Percentiles rank a stretch among this genome's conserved stretches.
These are phyloP conservation scores for Meda fulgida DNA, from an alignment of 2,797 vertebrate species.

Conservation along the genomic window DNA sequence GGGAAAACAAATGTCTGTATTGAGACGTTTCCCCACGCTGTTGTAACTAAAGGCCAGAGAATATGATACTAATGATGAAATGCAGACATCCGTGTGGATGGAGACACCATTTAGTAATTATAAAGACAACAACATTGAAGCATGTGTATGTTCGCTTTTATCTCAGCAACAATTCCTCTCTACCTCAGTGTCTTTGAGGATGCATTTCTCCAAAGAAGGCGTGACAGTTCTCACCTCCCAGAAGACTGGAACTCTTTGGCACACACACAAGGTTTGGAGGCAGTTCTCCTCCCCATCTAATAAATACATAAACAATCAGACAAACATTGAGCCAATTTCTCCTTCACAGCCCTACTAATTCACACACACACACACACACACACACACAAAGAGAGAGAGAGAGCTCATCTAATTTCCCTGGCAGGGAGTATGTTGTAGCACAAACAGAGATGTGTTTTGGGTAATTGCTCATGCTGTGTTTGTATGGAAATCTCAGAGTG, in stretches of 20 bases:
- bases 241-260: conserved; percentile 41
- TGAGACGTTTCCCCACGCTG: conserved; percentile 32
- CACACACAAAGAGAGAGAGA: too few relatives aligned
- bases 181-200: conserved; percentile 76
- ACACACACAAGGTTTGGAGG: conserved; percentile 62
- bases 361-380: conserved; percentile 50
- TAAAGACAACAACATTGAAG: conserved; percentile 69
- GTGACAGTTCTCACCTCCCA: conserved; percentile 43
- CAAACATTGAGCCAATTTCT: conserved; percentile 82
- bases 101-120: conserved; percentile 76
- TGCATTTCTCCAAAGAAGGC: conserved; percentile 56
- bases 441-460: conserved; percentile 97
- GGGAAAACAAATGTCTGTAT: background rate
- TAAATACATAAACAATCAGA: conserved; percentile 81
- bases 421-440: conserved; percentile 87
- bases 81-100: conserved; percentile 58
- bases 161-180: conserved; percentile 66
- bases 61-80: conserved; percentile 62
- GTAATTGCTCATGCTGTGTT: conserved; percentile 95
- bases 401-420: conserved; percentile 79
- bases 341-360: conserved; percentile 43
- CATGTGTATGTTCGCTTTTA: conserved; percentile 73
- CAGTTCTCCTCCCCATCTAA: conserved; percentile 70
- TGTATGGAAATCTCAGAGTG: conserved; percentile 99
- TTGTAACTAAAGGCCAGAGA: conserved; percentile 61